Percentiles rank a stretch among this genome's conserved stretches.
phyloP scores from a whole-genome alignment of 2,113 vertebrate genomes.

The Phaethon lepturus region DNA sequence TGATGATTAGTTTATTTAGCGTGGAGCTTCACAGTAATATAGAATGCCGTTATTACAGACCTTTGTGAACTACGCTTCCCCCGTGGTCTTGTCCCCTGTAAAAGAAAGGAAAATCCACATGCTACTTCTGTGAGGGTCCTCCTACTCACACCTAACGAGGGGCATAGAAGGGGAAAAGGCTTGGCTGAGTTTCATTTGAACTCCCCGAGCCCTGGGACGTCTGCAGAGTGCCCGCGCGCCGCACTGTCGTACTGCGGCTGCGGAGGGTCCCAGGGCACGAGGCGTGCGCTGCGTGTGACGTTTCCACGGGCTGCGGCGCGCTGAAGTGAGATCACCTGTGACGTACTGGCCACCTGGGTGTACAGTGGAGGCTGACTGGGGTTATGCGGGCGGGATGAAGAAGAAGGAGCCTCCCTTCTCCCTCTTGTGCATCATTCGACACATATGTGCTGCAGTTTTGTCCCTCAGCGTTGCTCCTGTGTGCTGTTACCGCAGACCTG shows the following conservation, averaged over 20 bases:
- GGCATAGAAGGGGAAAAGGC: not conserved
- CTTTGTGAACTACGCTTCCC: not conserved
- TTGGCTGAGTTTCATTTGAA: not conserved
- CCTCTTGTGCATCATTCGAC: not conserved
- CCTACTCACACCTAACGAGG: not conserved
- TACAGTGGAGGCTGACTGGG: not conserved
- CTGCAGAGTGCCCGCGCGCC: not conserved
- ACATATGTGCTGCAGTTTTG: not conserved
- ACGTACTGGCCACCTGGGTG: not conserved
- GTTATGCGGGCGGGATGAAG: not conserved
- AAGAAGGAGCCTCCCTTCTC: not conserved
- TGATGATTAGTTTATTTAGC: not conserved
- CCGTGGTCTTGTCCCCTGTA: not conserved
- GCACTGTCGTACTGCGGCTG: rapidly evolving
- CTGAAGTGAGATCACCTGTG: not conserved
- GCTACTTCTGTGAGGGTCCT: not conserved
- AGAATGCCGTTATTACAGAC: not conserved
- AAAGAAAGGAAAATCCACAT: not conserved
- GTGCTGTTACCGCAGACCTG: not conserved
- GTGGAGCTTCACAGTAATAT: not conserved
- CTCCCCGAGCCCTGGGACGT: rapidly evolving
- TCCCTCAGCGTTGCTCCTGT: not conserved
- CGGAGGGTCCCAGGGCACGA: not conserved
- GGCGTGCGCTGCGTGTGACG: too few species aligned
- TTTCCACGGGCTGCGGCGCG: rapidly evolving